Conservation (phyloP, 2,888 invertebrate species). For the Trachelus tabidus region DNA sequence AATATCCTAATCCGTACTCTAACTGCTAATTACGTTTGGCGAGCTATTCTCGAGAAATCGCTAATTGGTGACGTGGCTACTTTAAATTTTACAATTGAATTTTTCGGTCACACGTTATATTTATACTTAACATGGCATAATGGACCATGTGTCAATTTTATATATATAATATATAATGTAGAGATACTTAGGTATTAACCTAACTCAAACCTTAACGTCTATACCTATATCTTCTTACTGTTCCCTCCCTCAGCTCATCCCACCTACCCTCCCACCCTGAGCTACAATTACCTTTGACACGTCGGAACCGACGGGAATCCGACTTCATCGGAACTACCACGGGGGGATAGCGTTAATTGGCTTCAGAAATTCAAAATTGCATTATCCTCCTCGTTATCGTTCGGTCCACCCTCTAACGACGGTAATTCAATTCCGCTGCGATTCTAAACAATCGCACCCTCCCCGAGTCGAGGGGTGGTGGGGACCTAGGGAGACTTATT, state of each 20-base stretch:
- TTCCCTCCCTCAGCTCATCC: neutral
- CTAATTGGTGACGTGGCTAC: neutral
- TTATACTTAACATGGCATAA: neutral
- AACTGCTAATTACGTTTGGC: constrained; percentile 3
- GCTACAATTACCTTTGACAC: neutral
- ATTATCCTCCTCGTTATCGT: neutral
- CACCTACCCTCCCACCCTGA: neutral
- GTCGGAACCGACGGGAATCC: neutral
- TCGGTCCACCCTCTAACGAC: neutral
- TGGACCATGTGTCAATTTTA: neutral
- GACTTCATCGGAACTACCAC: neutral
- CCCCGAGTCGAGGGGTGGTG: neutral
- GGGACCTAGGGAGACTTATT: neutral
- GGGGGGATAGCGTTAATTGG: neutral
- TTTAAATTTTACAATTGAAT: neutral
- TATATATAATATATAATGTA: neutral
- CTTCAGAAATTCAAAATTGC: neutral
- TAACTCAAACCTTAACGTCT: neutral
- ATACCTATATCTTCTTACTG: neutral
- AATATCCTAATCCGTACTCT: neutral
- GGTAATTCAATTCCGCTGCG: neutral
- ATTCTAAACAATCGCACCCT: neutral
- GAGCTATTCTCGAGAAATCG: neutral
- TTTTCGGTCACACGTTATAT: neutral
- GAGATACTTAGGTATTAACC: neutral